Conservation (phyloP, 2,113 vertebrate genomes). For the Pristiophorus japonicus region DNA sequence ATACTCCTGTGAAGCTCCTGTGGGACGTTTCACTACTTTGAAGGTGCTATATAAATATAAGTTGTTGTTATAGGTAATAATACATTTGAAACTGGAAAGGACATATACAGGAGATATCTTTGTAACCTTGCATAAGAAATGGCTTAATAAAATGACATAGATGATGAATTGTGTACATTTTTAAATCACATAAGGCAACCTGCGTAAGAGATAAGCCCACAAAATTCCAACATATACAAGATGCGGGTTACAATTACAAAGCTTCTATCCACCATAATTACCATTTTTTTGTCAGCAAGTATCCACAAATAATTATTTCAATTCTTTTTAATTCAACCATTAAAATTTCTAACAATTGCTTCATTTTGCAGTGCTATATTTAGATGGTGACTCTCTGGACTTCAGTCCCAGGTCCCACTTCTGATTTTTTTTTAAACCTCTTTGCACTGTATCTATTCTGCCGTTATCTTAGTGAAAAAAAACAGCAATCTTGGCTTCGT, state of each 20-base stretch:
- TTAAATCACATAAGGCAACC: not conserved
- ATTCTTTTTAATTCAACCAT: not conserved
- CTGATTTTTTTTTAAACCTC: not conserved
- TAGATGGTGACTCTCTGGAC: not conserved
- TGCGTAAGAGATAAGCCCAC: not conserved
- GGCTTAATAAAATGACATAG: not conserved
- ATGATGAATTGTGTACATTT: not conserved
- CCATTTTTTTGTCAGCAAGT: not conserved
- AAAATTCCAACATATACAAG: not conserved
- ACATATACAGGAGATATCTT: not conserved
- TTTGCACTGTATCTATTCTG: not conserved
- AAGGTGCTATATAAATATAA: no score
- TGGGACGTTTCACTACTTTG: no score
- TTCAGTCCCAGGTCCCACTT: not conserved
- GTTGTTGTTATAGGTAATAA: no score
- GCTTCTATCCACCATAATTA: not conserved
- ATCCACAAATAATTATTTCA: not conserved
- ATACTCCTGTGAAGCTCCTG: no score
- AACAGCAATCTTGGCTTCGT: not conserved
- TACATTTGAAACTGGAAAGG: not conserved
- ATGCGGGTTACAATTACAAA: not conserved
- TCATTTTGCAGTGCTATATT: not conserved
- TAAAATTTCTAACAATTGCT: not conserved
- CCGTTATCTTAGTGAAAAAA: not conserved
- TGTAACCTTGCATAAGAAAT: not conserved